These are phyloP conservation scores for Herpailurus yagouaroundi DNA, from an alignment of 2,113 vertebrate species.

Conservation along the genomic window DNA sequence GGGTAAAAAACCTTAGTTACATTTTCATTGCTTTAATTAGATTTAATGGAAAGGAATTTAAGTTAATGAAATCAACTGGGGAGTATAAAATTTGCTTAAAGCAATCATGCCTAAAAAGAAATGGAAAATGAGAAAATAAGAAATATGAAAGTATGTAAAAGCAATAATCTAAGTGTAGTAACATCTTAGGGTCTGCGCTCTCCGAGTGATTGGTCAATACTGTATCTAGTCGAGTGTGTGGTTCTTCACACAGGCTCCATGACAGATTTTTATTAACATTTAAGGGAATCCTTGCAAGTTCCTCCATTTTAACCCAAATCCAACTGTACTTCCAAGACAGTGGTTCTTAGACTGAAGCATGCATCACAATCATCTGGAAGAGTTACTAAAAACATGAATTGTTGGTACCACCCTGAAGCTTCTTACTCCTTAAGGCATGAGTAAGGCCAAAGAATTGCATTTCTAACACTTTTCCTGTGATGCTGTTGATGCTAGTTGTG, in stretches of 20 bases:
- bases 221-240: neutral
- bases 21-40: slow-evolving; percentile 23
- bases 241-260: neutral
- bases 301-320: neutral
- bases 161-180: neutral
- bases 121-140: neutral
- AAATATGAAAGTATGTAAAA: neutral
- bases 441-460: neutral
- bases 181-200: neutral
- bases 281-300: neutral
- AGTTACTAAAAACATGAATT: neutral
- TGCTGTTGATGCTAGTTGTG: neutral
- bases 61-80: neutral
- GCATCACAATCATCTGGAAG: neutral
- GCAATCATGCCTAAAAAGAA: neutral
- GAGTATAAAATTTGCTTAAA: neutral
- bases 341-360: neutral
- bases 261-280: neutral
- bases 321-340: neutral
- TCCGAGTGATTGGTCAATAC: neutral
- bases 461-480: neutral
- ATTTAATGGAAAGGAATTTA: neutral
- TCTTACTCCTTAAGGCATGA: neutral
- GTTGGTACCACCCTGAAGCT: neutral
- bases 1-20: neutral